Evolutionary conservation across 2,797 vertebrate species (phyloP), one percentile per base, ranked within the genome.

Genomic region (Cossypha niveicapilla): DNA sequence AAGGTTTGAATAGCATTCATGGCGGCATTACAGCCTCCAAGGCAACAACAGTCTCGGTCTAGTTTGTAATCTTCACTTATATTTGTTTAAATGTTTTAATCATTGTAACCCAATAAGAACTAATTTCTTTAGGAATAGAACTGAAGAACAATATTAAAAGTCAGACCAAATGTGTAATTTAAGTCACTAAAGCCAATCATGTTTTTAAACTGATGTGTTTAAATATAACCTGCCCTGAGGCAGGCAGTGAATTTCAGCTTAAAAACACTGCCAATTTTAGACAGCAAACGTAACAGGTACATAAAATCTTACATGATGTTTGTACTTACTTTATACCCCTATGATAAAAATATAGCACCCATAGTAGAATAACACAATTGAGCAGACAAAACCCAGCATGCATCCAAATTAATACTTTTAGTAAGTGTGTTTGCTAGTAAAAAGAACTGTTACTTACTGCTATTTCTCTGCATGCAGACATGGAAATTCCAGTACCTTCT

Each of bases 381-480:
- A 48, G 44, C 32, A 62, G 73, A 81, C 25, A 80, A 76, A 89
- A 92, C 1, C 2, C 45, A 93, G 51, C 42, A 92, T 57, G 54
- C 41, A 88, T 32, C 32, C 66, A 80, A 90, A 86, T 45, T 14
- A 88, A 73, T 58, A 79, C 12, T 71, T 76, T 28, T 30, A 89
- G 4, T 62, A 77, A 79, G 18, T 67, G 65, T 67, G 56, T 87
- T 62, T 58, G 45, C 71, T 53, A 86, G 22, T 57, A 96, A 92
- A 96, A 95, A 95, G 50, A 92, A 79, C 45, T 96, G 44, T 91
- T 97, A 98, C 99, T 99, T 98, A 99, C 99, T 96, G 99, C 99
- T 98, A 99, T 99, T 98, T 99, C 99, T 99, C 99, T 98, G 98
- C 99, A 99, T 94, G 99, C 99, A 81, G 99, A 99, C 99, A 99